Evolutionary conservation across 2,113 vertebrate species (phyloP).

Genomic region (Dendrocopos noguchii): DNA sequence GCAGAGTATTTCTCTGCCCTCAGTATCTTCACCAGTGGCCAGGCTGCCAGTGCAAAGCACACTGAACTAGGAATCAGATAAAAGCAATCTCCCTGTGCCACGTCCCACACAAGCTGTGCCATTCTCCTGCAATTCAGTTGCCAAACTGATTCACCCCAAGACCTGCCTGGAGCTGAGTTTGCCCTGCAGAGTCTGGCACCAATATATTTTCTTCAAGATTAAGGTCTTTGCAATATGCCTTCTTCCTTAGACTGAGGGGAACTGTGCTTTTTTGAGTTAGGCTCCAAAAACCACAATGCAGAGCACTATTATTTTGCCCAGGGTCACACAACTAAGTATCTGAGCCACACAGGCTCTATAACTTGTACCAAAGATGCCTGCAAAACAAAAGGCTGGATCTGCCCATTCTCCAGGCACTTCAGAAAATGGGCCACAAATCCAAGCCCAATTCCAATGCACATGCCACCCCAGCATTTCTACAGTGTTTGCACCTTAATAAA

Average conservation of each 20-base stretch:
- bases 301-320: not conserved
- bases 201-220: not conserved
- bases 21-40: not conserved
- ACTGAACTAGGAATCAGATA: not conserved
- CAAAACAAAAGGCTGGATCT: not conserved
- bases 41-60: not conserved
- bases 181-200: not conserved
- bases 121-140: not conserved
- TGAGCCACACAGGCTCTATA: not conserved
- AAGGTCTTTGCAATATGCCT: not conserved
- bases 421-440: not conserved
- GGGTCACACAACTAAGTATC: not conserved
- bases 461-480: not conserved
- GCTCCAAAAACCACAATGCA: not conserved
- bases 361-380: not conserved
- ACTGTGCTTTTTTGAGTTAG: not conserved
- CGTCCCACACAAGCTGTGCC: not conserved
- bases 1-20: not conserved
- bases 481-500: not conserved
- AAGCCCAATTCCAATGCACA: not conserved
- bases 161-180: not conserved
- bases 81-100: not conserved
- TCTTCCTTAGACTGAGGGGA: not conserved
- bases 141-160: not conserved
- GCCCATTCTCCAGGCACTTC: not conserved